phyloP scores from a whole-genome alignment of 1,140 invertebrate genomes.

The Bradysia coprophila region DNA sequence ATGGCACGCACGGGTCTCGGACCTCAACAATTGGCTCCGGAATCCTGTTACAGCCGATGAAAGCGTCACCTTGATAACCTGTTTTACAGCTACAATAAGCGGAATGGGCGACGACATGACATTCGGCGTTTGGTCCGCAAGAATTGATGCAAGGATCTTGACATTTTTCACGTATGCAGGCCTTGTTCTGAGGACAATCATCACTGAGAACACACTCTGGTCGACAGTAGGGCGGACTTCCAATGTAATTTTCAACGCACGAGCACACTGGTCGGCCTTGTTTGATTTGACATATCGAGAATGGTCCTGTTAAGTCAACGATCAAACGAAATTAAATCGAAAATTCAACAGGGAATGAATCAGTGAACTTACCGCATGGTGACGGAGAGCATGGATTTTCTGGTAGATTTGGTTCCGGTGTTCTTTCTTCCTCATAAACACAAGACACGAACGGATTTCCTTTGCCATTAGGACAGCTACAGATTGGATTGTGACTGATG shows the following conservation, averaged over 20 bases:
- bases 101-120: slow-evolving; percentile 62
- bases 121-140: slow-evolving; percentile 63
- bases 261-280: slow-evolving; percentile 59
- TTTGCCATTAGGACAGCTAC: slow-evolving; percentile 49
- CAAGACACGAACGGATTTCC: slow-evolving; percentile 70
- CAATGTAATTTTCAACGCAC: slow-evolving; percentile 53
- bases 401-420: slow-evolving; percentile 5
- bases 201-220: slow-evolving; percentile 56
- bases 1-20: slow-evolving; percentile 51
- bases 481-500: slow-evolving; percentile 67
- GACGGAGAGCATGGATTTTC: slow-evolving; percentile 57
- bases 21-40: slow-evolving; percentile 22
- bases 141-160: slow-evolving; percentile 49
- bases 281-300: slow-evolving; percentile 67
- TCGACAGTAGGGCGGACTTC: slow-evolving; percentile 50
- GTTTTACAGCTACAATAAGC: slow-evolving; percentile 58
- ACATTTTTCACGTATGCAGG: slow-evolving; percentile 66
- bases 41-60: slow-evolving; percentile 47
- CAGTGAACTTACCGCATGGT: no score
- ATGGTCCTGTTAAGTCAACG: no score
- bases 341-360: no score
- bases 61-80: slow-evolving; percentile 65
- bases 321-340: no score
- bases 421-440: slow-evolving; percentile 24
- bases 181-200: slow-evolving; percentile 52